Evolutionary conservation across 2,888 invertebrate genomes (phyloP), one percentile per base, ranked within the genome.

Genomic region (Seira sanloemensis): DNA sequence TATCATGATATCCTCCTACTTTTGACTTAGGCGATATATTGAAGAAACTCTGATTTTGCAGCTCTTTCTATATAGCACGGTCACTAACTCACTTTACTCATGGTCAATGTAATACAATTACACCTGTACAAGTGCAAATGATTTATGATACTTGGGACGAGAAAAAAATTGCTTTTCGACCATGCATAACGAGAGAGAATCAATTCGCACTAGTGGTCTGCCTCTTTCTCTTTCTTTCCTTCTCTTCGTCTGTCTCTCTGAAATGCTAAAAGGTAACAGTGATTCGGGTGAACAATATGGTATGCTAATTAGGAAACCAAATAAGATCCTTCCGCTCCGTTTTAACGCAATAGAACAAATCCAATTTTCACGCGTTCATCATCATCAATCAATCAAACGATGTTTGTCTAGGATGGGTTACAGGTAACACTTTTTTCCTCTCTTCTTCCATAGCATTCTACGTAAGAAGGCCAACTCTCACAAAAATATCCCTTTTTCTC

Each of bases 241-340:
- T 23, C 25, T 58, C n/a, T n/a, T n/a, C n/a, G n/a, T n/a, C n/a
- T n/a, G n/a, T n/a, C n/a, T n/a, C n/a, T n/a, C n/a, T n/a, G n/a
- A n/a, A n/a, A n/a, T n/a, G n/a, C n/a, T n/a, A n/a, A n/a, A n/a
- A n/a, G n/a, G 4, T 37, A 37, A 4, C 37, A 7, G 12, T 37
- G 37, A 12, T 37, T 37, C 4, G 37, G 37, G 18, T 78, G 78
- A 72, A 68, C 72, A 71, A 72, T 73, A 66, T 66, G 62, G 9
- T 72, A 81, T 76, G 81, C 81, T 81, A 81, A 81, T 81, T 81
- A 71, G 27, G 81, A 81, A 81, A 71, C 81, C 75, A 75, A 76
- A 81, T 67, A 62, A 78, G 24, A 46, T 67, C 37, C 19, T 58
- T 78, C 69, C 37, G 23, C 26, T 58, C 21, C 58, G 26, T 68